Base-by-base conservation (phyloP, 2,888 invertebrate genomes). In the Melinaea marsaeus region DNA sequence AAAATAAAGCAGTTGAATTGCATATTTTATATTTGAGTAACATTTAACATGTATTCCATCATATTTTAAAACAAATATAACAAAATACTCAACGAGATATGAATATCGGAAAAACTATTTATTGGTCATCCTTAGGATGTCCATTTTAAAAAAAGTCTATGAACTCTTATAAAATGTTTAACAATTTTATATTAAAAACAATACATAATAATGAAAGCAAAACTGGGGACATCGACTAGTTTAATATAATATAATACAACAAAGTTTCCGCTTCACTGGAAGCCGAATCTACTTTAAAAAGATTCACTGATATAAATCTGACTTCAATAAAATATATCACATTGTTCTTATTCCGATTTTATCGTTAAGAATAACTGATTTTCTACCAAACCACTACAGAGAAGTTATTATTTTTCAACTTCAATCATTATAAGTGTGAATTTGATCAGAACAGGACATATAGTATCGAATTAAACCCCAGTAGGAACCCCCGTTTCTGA, bases 401-500 rank as follows among this genome's bases (percentile, higher is more conserved):
- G 57, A 59, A 63, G 63, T 68, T 65, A 62, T 65, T 68, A 67
- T 67, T 68, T 67, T 68, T 65, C 51, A 65, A 63, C 56, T 61
- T 62, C 48, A 61, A 63, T 62, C 62, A 69, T 70, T 68, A 67
- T 68, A 67, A 69, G 64, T 68, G 59, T 60, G 64, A 67, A 67
- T 65, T 64, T 61, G 66, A 66, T 69, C 68, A 67, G 65, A 68
- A 69, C 68, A 66, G 68, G 64, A 58, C 65, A 61, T 64, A n/a
- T n/a, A 68, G 70, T 69, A 69, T 67, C 61, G 67, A 66, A 70
- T 70, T 67, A 72, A 69, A 71, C 67, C 69, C 69, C 67, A 71
- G 65, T 69, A 68, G 64, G 64, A 65, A 66, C 69, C 69, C 67
- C 65, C 66, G 69, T 70, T 66, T 60, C 69, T 69, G 80, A 81